Evolutionary conservation across 2,888 invertebrate species (phyloP).

Genomic region (Oxycera nigricornis): DNA sequence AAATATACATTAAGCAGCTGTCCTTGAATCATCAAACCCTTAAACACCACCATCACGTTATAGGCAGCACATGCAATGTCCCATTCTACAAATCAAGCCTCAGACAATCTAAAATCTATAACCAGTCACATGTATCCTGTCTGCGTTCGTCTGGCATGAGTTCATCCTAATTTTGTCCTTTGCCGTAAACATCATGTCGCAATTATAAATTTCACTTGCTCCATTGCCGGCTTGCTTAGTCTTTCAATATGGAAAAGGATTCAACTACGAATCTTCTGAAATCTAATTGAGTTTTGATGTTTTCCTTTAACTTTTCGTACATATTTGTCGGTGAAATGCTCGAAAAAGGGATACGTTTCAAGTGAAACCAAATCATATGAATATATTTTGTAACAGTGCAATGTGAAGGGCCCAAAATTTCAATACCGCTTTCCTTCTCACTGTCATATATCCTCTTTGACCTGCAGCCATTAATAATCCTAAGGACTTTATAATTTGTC

Average conservation of each 20-base stretch:
- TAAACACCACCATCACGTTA: too few species aligned
- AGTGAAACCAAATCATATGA: neutral
- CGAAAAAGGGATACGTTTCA: neutral
- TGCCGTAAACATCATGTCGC: neutral
- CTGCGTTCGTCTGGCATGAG: neutral
- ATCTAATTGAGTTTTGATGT: conserved; percentile 18
- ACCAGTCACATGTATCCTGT: too few species aligned
- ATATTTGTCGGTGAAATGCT: neutral
- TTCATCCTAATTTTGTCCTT: neutral
- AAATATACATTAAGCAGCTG: too few species aligned
- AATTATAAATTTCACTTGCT: neutral
- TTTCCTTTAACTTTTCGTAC: conserved; percentile 9
- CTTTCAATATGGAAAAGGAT: neutral
- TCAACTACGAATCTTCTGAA: neutral
- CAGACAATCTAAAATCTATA: too few species aligned
- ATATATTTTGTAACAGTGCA: too few species aligned
- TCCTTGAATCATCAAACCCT: too few species aligned
- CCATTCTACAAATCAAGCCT: too few species aligned
- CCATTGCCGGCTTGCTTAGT: neutral
- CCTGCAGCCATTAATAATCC: neutral
- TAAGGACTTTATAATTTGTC: conserved; percentile 13
- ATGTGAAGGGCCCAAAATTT: too few species aligned
- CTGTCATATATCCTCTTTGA: neutral
- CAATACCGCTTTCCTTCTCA: too few species aligned
- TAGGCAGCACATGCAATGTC: too few species aligned